Conservation (phyloP, 2,113 vertebrate species). For the Nipponia nippon region DNA sequence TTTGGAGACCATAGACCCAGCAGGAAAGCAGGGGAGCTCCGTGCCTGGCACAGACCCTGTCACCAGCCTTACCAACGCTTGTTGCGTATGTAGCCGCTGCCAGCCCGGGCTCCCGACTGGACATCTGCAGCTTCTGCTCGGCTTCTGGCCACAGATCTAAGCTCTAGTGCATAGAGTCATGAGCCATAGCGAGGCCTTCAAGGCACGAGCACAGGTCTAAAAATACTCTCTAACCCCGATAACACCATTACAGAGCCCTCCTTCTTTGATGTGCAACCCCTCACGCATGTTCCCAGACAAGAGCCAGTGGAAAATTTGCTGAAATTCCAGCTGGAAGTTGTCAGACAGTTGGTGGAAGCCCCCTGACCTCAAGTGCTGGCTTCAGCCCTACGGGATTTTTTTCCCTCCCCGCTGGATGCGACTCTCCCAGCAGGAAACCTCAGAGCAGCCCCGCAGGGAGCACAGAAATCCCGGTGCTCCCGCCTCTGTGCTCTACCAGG, state of each 20-base stretch:
- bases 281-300: not conserved
- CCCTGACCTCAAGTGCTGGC: constrained; percentile 40
- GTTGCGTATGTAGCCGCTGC: not conserved
- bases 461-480: not conserved
- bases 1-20: not conserved
- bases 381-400: not conserved
- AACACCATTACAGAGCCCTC: not conserved
- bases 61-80: not conserved
- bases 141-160: not conserved
- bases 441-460: constrained; percentile 12
- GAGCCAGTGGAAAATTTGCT: constrained; percentile 36
- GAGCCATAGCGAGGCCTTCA: not conserved
- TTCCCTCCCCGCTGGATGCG: not conserved
- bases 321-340: constrained; percentile 38
- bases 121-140: not conserved
- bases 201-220: not conserved
- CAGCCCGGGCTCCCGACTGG: not conserved
- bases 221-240: not conserved
- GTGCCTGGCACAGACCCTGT: not conserved
- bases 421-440: constrained; percentile 13
- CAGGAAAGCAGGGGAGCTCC: not conserved
- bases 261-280: not conserved
- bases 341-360: constrained; percentile 49
- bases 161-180: not conserved
- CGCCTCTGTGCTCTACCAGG: constrained; percentile 4